Percentiles rank a stretch among this genome's conserved stretches.
Conservation (phyloP, 2,888 invertebrate species). For the Arge pagana region DNA sequence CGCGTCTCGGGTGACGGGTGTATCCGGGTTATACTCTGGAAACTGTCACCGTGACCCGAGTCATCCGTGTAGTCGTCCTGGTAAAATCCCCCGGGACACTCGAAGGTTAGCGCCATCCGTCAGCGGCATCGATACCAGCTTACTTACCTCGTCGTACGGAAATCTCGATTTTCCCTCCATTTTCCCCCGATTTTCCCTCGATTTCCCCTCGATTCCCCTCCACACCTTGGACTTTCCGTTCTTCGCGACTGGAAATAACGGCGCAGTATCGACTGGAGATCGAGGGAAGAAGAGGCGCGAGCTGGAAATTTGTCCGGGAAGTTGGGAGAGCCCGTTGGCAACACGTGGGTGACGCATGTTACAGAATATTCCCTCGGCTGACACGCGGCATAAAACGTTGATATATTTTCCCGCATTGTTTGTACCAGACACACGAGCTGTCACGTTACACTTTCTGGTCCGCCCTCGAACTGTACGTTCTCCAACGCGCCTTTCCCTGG, state of each 20-base stretch:
- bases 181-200: not conserved
- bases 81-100: conserved; percentile 1
- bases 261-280: too few relatives aligned
- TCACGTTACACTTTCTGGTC: not conserved
- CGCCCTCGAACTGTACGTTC: too few relatives aligned
- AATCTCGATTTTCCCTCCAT: too few relatives aligned
- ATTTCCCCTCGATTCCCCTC: not conserved
- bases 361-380: too few relatives aligned
- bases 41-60: conserved; percentile 34
- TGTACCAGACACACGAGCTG: not conserved
- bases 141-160: too few relatives aligned
- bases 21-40: conserved; percentile 43
- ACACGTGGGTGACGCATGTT: conserved; percentile 20
- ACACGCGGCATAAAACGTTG: too few relatives aligned
- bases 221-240: not conserved
- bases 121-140: conserved; percentile 5
- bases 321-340: conserved; percentile 7
- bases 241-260: not conserved
- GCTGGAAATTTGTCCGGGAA: conserved; percentile 17
- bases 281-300: not conserved
- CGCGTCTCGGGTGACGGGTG: conserved; percentile 41
- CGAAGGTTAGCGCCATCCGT: conserved; percentile 28
- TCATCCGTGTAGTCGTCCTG: not conserved
- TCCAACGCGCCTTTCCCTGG: too few relatives aligned
- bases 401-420: conserved; percentile 9